Evolutionary conservation across 2,113 vertebrate species (phyloP).

Genomic region (Lepus timidus): DNA sequence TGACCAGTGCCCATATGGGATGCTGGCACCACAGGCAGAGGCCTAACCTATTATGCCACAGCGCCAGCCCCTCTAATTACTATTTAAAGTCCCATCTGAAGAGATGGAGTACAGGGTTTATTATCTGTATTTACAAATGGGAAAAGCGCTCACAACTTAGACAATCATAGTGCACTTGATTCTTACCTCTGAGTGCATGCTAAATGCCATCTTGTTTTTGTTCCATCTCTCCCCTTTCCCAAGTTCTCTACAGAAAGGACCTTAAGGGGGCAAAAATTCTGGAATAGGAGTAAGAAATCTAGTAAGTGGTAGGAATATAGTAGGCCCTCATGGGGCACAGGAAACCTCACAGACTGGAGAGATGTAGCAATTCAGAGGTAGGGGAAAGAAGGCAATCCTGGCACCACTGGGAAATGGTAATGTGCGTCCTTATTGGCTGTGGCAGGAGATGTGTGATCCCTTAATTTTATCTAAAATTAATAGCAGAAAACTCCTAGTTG

Average conservation of each 20-base stretch:
- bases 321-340: not conserved
- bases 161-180: not conserved
- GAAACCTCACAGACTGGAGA: not conserved
- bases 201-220: not conserved
- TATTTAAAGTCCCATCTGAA: slow-evolving; percentile 43
- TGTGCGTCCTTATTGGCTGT: not conserved
- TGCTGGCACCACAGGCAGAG: no score
- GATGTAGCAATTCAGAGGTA: not conserved
- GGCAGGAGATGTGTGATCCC: not conserved
- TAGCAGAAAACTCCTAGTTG: not conserved
- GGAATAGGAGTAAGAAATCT: slow-evolving; percentile 1
- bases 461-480: slow-evolving; percentile 29
- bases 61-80: not conserved
- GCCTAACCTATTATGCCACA: no score
- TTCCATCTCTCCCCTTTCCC: not conserved
- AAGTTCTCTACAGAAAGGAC: not conserved
- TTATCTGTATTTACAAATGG: slow-evolving; percentile 38
- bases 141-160: slow-evolving; percentile 31
- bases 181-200: not conserved
- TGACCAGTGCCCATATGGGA: no score
- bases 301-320: not conserved
- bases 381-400: not conserved
- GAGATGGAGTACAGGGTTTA: not conserved
- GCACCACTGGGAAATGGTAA: not conserved
- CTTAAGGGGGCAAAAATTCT: slow-evolving; percentile 23